phyloP scores from a whole-genome alignment of 2,113 vertebrate genomes.

The Antechinus stuartii region DNA sequence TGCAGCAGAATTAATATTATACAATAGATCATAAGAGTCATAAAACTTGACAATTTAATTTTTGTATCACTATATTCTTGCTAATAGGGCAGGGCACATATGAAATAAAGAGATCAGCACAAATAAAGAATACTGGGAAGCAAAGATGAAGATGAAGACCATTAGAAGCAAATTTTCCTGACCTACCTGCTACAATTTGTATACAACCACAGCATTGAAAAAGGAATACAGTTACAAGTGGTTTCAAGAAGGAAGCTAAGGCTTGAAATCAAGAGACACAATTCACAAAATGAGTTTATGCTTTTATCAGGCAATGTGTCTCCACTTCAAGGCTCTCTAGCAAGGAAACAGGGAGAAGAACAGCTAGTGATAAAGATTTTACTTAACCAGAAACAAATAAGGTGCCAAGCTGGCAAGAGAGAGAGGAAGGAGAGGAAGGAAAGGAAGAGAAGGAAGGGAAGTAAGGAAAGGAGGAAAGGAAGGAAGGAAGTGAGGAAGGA shows the following conservation, averaged over 20 bases:
- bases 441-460: too few species aligned
- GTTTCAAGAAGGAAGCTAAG: slow-evolving; percentile 59
- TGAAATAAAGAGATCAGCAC: slow-evolving; percentile 67
- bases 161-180: slow-evolving; percentile 31
- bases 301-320: slow-evolving; percentile 66
- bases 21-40: slow-evolving; percentile 77
- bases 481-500: too few species aligned
- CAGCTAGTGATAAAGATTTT: slow-evolving; percentile 58
- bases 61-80: slow-evolving; percentile 77
- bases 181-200: slow-evolving; percentile 32
- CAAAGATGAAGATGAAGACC: slow-evolving; percentile 15
- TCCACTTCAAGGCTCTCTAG: slow-evolving; percentile 59
- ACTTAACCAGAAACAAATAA: slow-evolving; percentile 47
- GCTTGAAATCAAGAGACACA: slow-evolving; percentile 64
- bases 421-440: too few species aligned
- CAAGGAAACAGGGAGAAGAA: slow-evolving; percentile 60
- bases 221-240: slow-evolving; percentile 20
- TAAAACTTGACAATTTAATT: slow-evolving; percentile 85
- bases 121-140: slow-evolving; percentile 24
- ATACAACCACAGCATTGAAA: slow-evolving; percentile 50
- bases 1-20: slow-evolving; percentile 79
- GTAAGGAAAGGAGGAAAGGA: too few species aligned
- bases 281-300: slow-evolving; percentile 74
- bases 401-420: background rate
- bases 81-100: slow-evolving; percentile 76